Base-by-base conservation (phyloP, 2,888 invertebrate genomes). In the Romanomermis culicivorax region DNA sequence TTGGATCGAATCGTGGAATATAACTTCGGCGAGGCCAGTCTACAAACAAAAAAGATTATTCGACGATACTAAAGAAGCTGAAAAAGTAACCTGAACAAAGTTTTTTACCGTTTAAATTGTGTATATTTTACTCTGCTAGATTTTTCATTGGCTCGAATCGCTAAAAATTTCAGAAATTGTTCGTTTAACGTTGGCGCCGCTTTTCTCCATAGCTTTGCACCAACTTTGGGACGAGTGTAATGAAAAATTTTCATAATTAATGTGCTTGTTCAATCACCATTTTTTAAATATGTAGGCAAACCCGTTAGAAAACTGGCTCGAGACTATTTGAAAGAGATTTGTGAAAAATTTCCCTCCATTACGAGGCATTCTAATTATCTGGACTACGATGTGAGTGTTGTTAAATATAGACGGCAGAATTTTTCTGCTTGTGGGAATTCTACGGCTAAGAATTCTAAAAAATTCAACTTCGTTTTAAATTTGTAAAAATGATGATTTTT, bases 41-140 rank as follows among this genome's bases (percentile, higher is more conserved):
- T 75, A 80, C 54, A 75, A 86, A 43, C 97, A 97, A 68, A 81
- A 84, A 64, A 78, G 91, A 49, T 76, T 97, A 26, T 97, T 97
- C 69, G 91, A 97, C 68, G 93, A 95, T 68, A 85, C 85, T 0
- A 79, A 83, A 58, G 93, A 93, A 72, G 93, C 89, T 0, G 85
- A 93, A 67, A 88, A 86, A 72, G 84, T 85, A 25, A 48, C 20
- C 7, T 11, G 7, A 3, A 7, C 11, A 7, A 23, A 50, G 20
- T 14, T 27, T 23, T n/a, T 17, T 25, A n/a, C 20, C 2, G 24
- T 53, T 53, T 25, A 29, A 3, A 2, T 48, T 47, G 3, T n/a
- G n/a, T n/a, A n/a, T n/a, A n/a, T n/a, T n/a, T n/a, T n/a, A n/a
- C n/a, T n/a, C n/a, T n/a, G n/a, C 14, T 49, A 61, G 60, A 59